Evolutionary conservation across 2,113 vertebrate species (phyloP), one percentile per base, ranked within the genome.

Genomic region (Alexandromys fortis): DNA sequence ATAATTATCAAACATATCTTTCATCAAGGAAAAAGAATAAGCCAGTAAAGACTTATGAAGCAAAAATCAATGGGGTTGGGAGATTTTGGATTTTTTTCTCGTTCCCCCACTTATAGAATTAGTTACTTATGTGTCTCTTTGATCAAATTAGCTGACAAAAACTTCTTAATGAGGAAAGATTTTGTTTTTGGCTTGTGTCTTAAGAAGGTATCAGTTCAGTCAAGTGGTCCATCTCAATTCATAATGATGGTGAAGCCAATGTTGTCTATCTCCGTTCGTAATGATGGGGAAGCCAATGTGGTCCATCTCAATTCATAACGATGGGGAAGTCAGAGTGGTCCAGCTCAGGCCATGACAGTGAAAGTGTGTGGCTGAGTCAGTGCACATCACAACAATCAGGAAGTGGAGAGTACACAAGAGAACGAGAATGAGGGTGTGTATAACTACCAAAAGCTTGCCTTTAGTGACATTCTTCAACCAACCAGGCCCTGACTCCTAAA

Each of bases 221-320:
- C 10, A 49, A 47, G 45, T 70, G 42, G 45, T 19, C 45, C 42
- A 70, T 45, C 85, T 86, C 45, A 26, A 30, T 52, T 47, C 3
- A 16, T 24, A 58, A 58, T 58, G 21, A 21, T 45, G 49, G 5
- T 7, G 6, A 30, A 14, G 55, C 55, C 17, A 24, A 3, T 35
- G 19, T 68, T 10, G 58, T 58, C 58, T 1, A 58, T 21, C 58
- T 58, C 58, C 6, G 0, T 58, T 58, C 6, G 0, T 21, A 58
- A 58, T 7, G 19, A 21, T 58, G 55, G 55, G 5, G 1, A 58
- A 58, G 55, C 0, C 17, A 58, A 58, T 58, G 55, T 58, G 5
- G 58, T 58, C 6, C 1, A 58, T 1, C 17, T 58, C 58, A 21
- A 0, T 58, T 21, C 58, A 7, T 7, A 58, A 58, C 0, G 6